These are phyloP conservation scores for Stichodactyla mertensii DNA, from an alignment of 64 coral and sea anemone genomes.

Conservation along the genomic window DNA sequence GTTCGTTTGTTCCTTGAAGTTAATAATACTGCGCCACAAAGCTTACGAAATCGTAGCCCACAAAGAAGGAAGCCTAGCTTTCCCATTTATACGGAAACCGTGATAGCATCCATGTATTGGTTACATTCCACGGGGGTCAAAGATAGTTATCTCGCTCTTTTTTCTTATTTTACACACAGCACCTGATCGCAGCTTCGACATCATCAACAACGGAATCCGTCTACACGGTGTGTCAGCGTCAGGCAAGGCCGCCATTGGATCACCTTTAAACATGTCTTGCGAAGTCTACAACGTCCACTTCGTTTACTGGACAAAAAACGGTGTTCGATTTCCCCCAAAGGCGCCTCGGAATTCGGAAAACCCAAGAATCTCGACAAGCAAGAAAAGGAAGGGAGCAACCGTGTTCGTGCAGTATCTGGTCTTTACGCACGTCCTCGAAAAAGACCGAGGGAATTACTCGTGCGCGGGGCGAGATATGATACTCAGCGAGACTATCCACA, in stretches of 20 bases:
- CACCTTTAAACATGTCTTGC: not conserved
- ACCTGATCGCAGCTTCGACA: not conserved
- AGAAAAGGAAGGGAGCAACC: not conserved
- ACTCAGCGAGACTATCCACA: not conserved
- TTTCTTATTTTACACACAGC: not conserved
- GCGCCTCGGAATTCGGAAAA: not conserved
- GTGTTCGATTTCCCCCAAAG: not conserved
- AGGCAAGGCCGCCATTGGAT: not conserved
- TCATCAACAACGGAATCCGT: not conserved
- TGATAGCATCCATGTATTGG: no score
- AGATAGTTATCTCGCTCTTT: not conserved
- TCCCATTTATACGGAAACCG: no score
- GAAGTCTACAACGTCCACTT: not conserved
- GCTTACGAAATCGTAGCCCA: no score
- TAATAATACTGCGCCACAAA: no score
- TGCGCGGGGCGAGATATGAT: not conserved
- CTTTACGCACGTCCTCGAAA: not conserved
- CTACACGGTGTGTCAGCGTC: not conserved
- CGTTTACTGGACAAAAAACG: not conserved
- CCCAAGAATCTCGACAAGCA: not conserved
- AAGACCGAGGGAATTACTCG: not conserved
- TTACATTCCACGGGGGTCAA: no score
- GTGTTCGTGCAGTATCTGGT: not conserved
- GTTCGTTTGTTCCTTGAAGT: no score
- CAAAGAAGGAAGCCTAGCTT: no score